These are phyloP conservation scores for Neoaliturus tenellus DNA, from an alignment of 2,888 invertebrate genomes.

Conservation along the genomic window DNA sequence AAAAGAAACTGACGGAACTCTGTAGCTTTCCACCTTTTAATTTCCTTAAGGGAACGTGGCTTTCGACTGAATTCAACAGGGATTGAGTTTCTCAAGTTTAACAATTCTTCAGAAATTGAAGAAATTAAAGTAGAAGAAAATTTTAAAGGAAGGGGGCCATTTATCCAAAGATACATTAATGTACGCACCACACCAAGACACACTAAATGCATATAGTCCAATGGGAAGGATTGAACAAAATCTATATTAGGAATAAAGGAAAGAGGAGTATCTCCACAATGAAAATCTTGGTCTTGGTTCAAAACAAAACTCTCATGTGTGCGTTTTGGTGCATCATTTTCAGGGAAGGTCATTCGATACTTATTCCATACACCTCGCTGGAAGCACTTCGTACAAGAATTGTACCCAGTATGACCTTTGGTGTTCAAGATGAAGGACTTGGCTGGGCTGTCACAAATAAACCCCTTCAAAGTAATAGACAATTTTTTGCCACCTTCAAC, in stretches of 20 bases:
- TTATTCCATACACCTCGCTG: slow-evolving; percentile 41
- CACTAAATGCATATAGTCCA: slow-evolving; percentile 45
- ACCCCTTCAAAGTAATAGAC: not conserved
- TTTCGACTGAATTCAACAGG: slow-evolving; percentile 27
- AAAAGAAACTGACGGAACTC: slow-evolving; percentile 34
- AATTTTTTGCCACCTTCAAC: too few relatives aligned
- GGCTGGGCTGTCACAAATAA: slow-evolving; percentile 61
- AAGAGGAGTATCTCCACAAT: slow-evolving; percentile 52
- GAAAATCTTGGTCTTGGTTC: slow-evolving; percentile 41
- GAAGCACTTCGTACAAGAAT: slow-evolving; percentile 59
- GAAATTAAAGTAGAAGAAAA: too few relatives aligned
- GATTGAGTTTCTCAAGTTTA: not conserved
- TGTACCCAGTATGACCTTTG: slow-evolving; percentile 59
- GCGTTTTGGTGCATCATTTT: not conserved
- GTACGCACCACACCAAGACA: slow-evolving; percentile 40
- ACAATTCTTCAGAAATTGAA: not conserved
- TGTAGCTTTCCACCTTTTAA: slow-evolving; percentile 48
- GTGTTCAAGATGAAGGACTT: slow-evolving; percentile 59
- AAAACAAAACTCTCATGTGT: slow-evolving; percentile 58
- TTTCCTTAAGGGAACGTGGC: slow-evolving; percentile 12
- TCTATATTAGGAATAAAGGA: slow-evolving; percentile 54
- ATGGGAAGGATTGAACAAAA: slow-evolving; percentile 4
- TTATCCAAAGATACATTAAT: slow-evolving; percentile 18
- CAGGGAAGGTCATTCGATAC: not conserved
- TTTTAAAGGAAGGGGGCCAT: not conserved